Evolutionary conservation across 2,113 vertebrate genomes (phyloP).

Genomic region (Carassius gibelio): DNA sequence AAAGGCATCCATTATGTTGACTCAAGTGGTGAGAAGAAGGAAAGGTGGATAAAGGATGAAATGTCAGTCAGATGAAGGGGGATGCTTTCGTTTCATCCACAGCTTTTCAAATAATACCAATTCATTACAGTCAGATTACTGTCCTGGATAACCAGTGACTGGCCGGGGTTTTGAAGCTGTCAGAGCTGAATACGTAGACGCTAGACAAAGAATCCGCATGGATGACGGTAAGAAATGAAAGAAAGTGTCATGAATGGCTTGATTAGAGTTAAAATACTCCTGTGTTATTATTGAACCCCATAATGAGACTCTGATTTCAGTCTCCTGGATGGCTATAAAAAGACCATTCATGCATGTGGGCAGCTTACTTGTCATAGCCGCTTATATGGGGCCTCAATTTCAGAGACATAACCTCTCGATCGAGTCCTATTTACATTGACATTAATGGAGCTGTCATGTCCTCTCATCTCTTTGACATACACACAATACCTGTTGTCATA

Average conservation of each 20-base stretch:
- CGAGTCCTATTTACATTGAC: slow-evolving; percentile 33
- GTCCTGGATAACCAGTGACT: not conserved
- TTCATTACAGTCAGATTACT: slow-evolving; percentile 24
- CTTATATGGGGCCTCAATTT: slow-evolving; percentile 40
- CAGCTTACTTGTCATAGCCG: not conserved
- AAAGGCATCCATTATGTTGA: slow-evolving; percentile 45
- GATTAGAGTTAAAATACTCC: too few relatives aligned
- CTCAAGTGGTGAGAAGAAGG: not conserved
- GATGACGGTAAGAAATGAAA: not conserved
- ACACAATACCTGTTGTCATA: slow-evolving; percentile 50
- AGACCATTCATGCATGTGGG: slow-evolving; percentile 16
- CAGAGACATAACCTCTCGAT: slow-evolving; percentile 18
- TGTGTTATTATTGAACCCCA: too few relatives aligned
- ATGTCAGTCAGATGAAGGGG: slow-evolving; percentile 5
- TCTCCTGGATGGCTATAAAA: slow-evolving; percentile 11
- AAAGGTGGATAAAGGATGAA: slow-evolving; percentile 11
- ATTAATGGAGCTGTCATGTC: slow-evolving; percentile 48
- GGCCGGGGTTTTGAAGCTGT: slow-evolving; percentile 4
- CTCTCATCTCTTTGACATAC: slow-evolving; percentile 44
- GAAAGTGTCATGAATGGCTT: slow-evolving; percentile 10
- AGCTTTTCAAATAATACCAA: slow-evolving; percentile 16
- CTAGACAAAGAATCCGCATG: not conserved
- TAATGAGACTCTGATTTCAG: not conserved
- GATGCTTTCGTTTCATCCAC: slow-evolving; percentile 20
- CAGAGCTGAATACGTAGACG: not conserved